phyloP scores from a whole-genome alignment of 2,888 invertebrate species.

The Ochropleura plecta region DNA sequence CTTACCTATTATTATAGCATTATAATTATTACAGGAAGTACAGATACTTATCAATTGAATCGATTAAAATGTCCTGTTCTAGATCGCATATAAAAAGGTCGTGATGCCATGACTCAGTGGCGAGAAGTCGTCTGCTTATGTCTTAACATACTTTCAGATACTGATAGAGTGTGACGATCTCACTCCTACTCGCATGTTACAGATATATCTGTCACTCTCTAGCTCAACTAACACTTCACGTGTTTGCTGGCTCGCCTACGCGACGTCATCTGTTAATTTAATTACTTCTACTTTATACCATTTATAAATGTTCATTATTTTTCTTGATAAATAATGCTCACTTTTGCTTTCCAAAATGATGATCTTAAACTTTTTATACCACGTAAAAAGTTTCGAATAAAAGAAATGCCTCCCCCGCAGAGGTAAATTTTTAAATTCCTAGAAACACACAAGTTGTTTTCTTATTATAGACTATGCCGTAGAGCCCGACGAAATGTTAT shows the following conservation, averaged over 20 bases:
- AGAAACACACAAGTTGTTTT: slow-evolving; percentile 31
- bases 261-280: slow-evolving; percentile 86
- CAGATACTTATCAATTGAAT: slow-evolving; percentile 54
- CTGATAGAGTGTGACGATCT: slow-evolving; percentile 80
- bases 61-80: slow-evolving; percentile 70
- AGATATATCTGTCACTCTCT: slow-evolving; percentile 79
- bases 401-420: slow-evolving; percentile 54
- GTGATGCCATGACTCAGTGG: slow-evolving; percentile 79
- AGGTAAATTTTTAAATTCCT: slow-evolving; percentile 57
- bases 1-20: slow-evolving; percentile 39
- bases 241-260: slow-evolving; percentile 78
- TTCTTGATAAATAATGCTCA: slow-evolving; percentile 40
- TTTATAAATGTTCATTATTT: slow-evolving; percentile 69
- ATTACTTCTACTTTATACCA: slow-evolving; percentile 77
- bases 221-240: slow-evolving; percentile 72
- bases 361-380: slow-evolving; percentile 23
- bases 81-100: slow-evolving; percentile 71
- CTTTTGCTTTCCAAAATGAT: slow-evolving; percentile 33
- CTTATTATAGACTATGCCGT: slow-evolving; percentile 51
- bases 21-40: slow-evolving; percentile 64
- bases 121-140: slow-evolving; percentile 79
- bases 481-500: slow-evolving; percentile 51
- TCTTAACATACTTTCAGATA: slow-evolving; percentile 72
- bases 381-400: slow-evolving; percentile 16
- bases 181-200: slow-evolving; percentile 73